A percentile compares a stretch with the other conserved stretches of the same genome.
These are phyloP conservation scores for Apis florea DNA, from an alignment of 1,140 invertebrate species.

Conservation along the genomic window DNA sequence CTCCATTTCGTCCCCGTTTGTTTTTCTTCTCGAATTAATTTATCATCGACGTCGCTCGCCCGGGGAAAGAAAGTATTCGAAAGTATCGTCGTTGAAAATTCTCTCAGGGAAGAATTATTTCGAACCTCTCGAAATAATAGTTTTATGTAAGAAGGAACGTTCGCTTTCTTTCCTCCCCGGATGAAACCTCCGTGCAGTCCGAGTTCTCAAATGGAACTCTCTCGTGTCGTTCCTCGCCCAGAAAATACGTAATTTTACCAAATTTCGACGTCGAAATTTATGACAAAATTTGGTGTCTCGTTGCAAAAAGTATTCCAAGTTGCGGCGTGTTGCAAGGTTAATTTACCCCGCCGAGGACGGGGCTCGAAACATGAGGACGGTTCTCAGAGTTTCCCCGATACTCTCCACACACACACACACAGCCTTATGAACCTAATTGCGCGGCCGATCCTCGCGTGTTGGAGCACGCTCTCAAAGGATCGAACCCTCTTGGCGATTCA, in stretches of 20 bases:
- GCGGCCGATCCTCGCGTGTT: constrained; percentile 24
- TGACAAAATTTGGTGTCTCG: neutral
- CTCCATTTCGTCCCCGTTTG: constrained; percentile 4
- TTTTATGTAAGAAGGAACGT: too few species aligned
- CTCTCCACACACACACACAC: constrained; percentile 21
- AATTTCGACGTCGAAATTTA: too few species aligned
- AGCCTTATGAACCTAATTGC: constrained; percentile 54
- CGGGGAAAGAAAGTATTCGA: too few species aligned
- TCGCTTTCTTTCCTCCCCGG: too few species aligned
- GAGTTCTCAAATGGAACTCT: too few species aligned
- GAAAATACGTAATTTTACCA: too few species aligned
- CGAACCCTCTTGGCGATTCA: constrained; percentile 44
- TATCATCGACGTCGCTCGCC: neutral
- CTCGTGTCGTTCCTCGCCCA: too few species aligned
- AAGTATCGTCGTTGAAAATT: neutral
- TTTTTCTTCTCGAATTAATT: neutral
- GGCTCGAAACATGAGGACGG: constrained; percentile 39
- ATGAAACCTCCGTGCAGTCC: too few species aligned
- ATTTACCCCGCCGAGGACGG: constrained; percentile 44
- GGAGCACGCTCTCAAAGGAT: constrained; percentile 37
- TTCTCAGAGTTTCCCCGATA: constrained; percentile 58
- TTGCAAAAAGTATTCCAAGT: neutral
- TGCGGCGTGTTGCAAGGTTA: constrained; percentile 27
- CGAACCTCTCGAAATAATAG: too few species aligned
- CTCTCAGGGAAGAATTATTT: too few species aligned